Percentiles rank a stretch among this genome's conserved stretches.
Conservation (phyloP, 2,113 vertebrate genomes). For the Carettochelys insculpta region DNA sequence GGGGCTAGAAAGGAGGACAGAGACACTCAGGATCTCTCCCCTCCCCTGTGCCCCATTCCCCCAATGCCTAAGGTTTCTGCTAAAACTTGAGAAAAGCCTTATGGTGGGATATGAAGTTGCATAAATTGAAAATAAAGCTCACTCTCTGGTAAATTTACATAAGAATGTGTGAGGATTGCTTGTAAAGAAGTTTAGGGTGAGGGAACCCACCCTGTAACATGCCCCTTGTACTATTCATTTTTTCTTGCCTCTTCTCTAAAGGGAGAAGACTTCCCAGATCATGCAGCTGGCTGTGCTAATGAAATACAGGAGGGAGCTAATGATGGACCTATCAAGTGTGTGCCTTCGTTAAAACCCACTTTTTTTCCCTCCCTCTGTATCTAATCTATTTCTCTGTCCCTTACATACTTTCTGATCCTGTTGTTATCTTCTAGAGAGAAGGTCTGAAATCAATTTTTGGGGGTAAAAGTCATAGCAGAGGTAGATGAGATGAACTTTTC, state of each 20-base stretch:
- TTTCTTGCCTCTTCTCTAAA: neutral
- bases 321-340: neutral
- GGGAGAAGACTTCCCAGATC: neutral
- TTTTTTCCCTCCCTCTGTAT: slow-evolving; percentile 12
- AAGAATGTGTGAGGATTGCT: neutral
- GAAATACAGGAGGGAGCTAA: neutral
- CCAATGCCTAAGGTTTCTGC: neutral
- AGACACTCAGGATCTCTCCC: neutral
- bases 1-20: neutral
- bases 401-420: slow-evolving; percentile 30
- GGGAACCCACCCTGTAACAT: neutral
- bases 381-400: neutral
- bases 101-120: neutral
- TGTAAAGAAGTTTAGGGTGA: neutral
- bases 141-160: neutral
- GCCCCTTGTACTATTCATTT: neutral
- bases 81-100: neutral
- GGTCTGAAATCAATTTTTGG: neutral
- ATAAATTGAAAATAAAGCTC: neutral
- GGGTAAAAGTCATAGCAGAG: slow-evolving; percentile 8
- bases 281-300: neutral
- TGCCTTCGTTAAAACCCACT: neutral
- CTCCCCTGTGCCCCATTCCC: too few species aligned
- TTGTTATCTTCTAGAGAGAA: neutral
- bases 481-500: slow-evolving; percentile 28